Percentiles rank a stretch among this genome's conserved stretches.
phyloP scores from a whole-genome alignment of 2,888 invertebrate genomes.

The Notodonta dromedarius region DNA sequence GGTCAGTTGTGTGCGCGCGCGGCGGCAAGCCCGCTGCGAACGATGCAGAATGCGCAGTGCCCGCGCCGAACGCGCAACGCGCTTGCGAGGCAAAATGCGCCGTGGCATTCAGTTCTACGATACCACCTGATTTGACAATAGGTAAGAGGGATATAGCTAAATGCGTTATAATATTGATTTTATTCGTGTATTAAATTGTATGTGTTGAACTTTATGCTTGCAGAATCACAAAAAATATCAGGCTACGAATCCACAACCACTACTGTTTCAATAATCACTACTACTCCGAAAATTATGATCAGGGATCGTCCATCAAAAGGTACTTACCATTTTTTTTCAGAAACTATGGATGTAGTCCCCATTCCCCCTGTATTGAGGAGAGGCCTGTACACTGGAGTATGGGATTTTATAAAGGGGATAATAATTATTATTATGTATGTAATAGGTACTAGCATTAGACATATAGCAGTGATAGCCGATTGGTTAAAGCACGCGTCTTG shows the following conservation, averaged over 20 bases:
- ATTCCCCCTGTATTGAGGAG: no score
- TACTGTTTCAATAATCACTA: constrained; percentile 30
- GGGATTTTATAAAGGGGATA: no score
- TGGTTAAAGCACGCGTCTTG: no score
- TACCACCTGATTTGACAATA: constrained; percentile 51
- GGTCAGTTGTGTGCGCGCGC: constrained; percentile 80
- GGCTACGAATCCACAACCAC: constrained; percentile 36
- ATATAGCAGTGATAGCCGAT: no score
- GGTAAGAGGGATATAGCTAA: constrained; percentile 39
- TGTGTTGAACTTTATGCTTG: neutral
- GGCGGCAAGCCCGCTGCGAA: constrained; percentile 46
- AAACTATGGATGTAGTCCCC: neutral
- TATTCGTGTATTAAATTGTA: neutral
- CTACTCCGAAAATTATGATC: constrained; percentile 35
- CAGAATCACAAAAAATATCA: constrained; percentile 62
- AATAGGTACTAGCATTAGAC: no score
- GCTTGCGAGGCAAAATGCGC: constrained; percentile 52
- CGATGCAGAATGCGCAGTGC: constrained; percentile 61
- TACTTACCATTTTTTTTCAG: constrained; percentile 22
- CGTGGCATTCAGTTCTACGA: constrained; percentile 19
- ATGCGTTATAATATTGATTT: no score
- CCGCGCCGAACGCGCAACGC: constrained; percentile 61
- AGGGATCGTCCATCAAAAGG: constrained; percentile 48
- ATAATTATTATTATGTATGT: no score
- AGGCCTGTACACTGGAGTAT: no score